Evolutionary conservation across 2,888 invertebrate species (phyloP).

Genomic region (Lissocephala sabroskyi): DNA sequence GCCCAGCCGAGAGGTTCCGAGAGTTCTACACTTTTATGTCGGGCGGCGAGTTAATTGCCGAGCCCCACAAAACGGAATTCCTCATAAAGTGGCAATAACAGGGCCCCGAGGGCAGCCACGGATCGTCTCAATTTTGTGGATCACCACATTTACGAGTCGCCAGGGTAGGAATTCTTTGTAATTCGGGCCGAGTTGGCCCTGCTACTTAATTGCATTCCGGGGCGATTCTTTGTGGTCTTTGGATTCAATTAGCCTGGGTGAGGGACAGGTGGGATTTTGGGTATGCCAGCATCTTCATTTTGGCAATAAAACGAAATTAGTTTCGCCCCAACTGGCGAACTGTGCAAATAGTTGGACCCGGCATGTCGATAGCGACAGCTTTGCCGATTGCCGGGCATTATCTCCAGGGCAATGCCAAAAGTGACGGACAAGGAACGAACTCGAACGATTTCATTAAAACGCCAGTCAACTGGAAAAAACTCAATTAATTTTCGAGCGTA

Average conservation of each 20-base stretch:
- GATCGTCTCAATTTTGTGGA: too few relatives aligned
- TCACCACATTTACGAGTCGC: too few relatives aligned
- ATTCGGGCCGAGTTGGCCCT: conserved; percentile 2
- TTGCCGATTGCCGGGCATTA: conserved; percentile 36
- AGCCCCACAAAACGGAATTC: conserved; percentile 15
- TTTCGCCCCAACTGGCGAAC: not conserved
- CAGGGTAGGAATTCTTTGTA: conserved; percentile 18
- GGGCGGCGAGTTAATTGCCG: conserved; percentile 35
- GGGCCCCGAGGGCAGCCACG: too few relatives aligned
- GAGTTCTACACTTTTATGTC: too few relatives aligned
- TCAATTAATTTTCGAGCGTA: conserved; percentile 60
- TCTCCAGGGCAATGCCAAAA: conserved; percentile 48
- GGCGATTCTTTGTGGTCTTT: not conserved
- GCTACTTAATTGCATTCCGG: conserved; percentile 44
- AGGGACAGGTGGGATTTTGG: not conserved
- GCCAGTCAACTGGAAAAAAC: conserved; percentile 64
- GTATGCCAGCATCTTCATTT: not conserved
- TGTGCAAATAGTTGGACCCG: conserved; percentile 37
- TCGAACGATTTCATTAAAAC: conserved; percentile 67
- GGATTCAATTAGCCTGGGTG: conserved; percentile 1
- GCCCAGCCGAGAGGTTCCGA: too few relatives aligned
- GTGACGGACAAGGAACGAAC: conserved; percentile 13
- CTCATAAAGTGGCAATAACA: too few relatives aligned
- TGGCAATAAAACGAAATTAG: conserved; percentile 1
- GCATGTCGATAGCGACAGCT: too few relatives aligned